phyloP scores from a whole-genome alignment of 2,797 vertebrate genomes.

The Melopsittacus undulatus region DNA sequence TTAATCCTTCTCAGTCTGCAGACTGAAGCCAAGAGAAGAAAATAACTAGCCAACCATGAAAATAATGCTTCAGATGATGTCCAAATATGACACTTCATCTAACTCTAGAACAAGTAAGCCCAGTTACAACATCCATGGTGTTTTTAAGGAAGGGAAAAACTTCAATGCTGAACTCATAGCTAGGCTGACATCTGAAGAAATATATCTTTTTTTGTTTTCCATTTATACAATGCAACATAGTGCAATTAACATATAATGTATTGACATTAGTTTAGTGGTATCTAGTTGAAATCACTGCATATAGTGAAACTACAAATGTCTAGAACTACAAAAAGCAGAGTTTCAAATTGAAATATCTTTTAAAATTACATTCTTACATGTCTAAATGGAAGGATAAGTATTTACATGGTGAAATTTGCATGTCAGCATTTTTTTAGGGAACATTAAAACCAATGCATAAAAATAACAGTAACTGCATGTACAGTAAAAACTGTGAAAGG shows the following conservation, averaged over 20 bases:
- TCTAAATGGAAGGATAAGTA: neutral
- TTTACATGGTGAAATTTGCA: neutral
- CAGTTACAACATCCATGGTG: neutral
- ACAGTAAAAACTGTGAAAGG: neutral
- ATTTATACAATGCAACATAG: neutral
- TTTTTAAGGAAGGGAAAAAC: neutral
- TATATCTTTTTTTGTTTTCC: neutral
- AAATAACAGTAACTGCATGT: neutral
- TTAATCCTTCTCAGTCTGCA: slow-evolving; percentile 34
- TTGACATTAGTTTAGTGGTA: neutral
- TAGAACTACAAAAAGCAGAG: neutral
- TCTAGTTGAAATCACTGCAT: neutral
- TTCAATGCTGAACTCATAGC: neutral
- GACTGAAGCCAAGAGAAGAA: neutral
- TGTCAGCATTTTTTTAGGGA: neutral
- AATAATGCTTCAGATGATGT: neutral
- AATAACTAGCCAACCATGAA: neutral
- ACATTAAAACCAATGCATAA: neutral
- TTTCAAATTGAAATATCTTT: neutral
- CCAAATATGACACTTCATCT: neutral
- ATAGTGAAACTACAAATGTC: neutral
- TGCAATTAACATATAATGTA: neutral
- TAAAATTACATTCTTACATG: neutral
- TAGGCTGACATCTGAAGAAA: neutral
- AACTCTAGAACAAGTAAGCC: neutral